Conservation (phyloP, 2,888 invertebrate genomes). For the Eulithis prunata region DNA sequence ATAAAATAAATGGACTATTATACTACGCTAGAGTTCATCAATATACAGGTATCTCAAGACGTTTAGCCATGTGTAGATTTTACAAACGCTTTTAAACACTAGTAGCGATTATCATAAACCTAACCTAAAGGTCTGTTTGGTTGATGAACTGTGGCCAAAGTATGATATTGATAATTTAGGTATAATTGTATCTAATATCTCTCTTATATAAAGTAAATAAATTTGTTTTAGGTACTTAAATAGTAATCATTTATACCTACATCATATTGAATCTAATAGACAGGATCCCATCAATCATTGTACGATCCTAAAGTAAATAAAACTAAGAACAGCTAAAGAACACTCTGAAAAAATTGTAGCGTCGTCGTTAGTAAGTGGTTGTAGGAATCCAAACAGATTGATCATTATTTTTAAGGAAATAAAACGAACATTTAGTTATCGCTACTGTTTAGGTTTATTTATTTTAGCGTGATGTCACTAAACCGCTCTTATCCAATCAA, state of each 20-base stretch:
- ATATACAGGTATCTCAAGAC: neutral
- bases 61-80: conserved; percentile 1
- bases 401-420: neutral
- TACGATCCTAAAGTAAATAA: too few relatives aligned
- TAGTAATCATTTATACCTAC: conserved; percentile 31
- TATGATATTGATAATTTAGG: conserved; percentile 50
- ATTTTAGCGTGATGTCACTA: conserved; percentile 39
- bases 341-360: too few relatives aligned
- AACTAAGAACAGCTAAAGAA: too few relatives aligned
- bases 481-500: conserved; percentile 84
- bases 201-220: conserved; percentile 64
- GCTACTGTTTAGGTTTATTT: conserved; percentile 1
- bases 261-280: too few relatives aligned
- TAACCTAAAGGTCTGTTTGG: conserved; percentile 4
- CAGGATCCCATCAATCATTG: too few relatives aligned
- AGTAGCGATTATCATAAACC: neutral
- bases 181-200: conserved; percentile 52
- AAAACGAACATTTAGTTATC: neutral
- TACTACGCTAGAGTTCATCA: conserved; percentile 12
- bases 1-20: conserved; percentile 59
- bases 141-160: conserved; percentile 43
- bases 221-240: conserved; percentile 48
- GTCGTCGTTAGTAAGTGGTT: too few relatives aligned
- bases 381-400: too few relatives aligned
- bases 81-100: conserved; percentile 3